Evolutionary conservation across 2,113 vertebrate genomes (phyloP).

Genomic region (Stigmatopora nigra): DNA sequence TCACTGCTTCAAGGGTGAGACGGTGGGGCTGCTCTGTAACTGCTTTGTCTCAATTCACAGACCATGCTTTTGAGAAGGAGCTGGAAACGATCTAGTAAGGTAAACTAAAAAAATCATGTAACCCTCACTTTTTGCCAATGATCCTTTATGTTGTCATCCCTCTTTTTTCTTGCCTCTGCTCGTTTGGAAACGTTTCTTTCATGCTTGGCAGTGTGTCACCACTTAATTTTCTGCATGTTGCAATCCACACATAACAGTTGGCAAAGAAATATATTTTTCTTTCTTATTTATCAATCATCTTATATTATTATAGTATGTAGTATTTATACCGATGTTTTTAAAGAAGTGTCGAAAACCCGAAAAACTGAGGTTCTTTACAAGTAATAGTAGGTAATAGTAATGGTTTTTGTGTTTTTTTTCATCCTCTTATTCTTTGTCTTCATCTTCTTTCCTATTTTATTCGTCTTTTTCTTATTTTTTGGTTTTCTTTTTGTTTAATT

Average conservation of each 20-base stretch:
- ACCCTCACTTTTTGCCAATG: constrained; percentile 8
- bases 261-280: no score
- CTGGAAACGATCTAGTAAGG: constrained; percentile 99
- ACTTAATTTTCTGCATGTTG: constrained; percentile 62
- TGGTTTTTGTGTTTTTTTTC: no score
- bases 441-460: no score
- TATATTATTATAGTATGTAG: no score
- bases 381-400: no score
- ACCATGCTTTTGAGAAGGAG: constrained; percentile 98
- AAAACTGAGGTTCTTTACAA: no score
- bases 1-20: constrained; percentile 37
- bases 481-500: no score
- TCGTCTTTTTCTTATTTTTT: no score
- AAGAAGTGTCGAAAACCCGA: no score
- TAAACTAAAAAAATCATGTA: constrained; percentile 83
- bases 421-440: no score
- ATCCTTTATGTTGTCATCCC: constrained; percentile 18
- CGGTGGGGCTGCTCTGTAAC: constrained; percentile 75
- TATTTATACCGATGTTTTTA: no score
- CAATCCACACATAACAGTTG: constrained; percentile 44
- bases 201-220: constrained; percentile 30
- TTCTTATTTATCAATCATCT: no score
- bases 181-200: constrained; percentile 23
- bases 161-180: constrained; percentile 19
- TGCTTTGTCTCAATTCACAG: constrained; percentile 94